phyloP scores from a whole-genome alignment of 2,113 vertebrate species.

The Dascyllus trimaculatus region DNA sequence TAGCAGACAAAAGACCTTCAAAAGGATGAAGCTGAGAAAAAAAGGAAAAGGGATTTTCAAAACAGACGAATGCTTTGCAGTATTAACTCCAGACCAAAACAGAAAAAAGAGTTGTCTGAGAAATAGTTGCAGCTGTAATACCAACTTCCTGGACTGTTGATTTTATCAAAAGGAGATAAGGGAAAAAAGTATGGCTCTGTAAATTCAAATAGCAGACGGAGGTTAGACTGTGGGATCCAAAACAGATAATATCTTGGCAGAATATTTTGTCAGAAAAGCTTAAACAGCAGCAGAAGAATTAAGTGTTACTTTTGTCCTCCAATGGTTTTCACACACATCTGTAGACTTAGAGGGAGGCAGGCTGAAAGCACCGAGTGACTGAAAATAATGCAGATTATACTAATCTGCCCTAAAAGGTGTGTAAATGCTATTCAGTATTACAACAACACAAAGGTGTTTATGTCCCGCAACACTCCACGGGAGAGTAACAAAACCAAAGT shows the following conservation, averaged over 20 bases:
- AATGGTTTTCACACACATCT: slow-evolving; percentile 22
- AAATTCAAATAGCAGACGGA: slow-evolving; percentile 29
- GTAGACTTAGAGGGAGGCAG: not conserved
- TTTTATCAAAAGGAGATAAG: slow-evolving; percentile 53
- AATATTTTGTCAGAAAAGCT: slow-evolving; percentile 35
- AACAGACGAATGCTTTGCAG: not conserved
- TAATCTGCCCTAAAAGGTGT: slow-evolving; percentile 50
- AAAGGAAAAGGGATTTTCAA: not conserved
- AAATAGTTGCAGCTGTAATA: slow-evolving; percentile 11
- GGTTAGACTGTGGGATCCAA: slow-evolving; percentile 8
- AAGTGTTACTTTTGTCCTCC: slow-evolving; percentile 9
- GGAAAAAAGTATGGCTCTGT: slow-evolving; percentile 13
- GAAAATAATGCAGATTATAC: slow-evolving; percentile 47
- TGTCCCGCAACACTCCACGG: slow-evolving; percentile 33
- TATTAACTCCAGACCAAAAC: slow-evolving; percentile 20
- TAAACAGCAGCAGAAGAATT: not conserved
- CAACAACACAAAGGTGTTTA: slow-evolving; percentile 36
- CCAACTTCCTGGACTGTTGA: slow-evolving; percentile 21
- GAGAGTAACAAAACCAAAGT: slow-evolving; percentile 38
- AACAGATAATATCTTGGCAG: slow-evolving; percentile 24
- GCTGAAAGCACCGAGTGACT: not conserved
- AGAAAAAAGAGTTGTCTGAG: slow-evolving; percentile 20
- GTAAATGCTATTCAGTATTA: slow-evolving; percentile 32
- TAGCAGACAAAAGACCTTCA: slow-evolving; percentile 9
- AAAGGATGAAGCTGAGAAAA: slow-evolving; percentile 40